These are phyloP conservation scores for Ennomos fuscantarius DNA, from an alignment of 2,888 invertebrate genomes.

Conservation along the genomic window DNA sequence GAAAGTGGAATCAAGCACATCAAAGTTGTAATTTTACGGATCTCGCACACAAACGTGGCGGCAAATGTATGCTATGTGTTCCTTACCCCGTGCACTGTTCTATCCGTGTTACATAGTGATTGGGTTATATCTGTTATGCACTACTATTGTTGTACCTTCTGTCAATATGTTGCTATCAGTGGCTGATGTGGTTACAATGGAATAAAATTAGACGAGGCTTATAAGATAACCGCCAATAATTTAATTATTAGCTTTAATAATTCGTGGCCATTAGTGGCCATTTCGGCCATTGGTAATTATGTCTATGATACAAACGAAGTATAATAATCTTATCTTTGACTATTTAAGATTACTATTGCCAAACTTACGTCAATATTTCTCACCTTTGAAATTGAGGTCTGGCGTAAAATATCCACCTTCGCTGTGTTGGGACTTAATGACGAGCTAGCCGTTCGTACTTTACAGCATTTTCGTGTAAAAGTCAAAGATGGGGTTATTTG, in stretches of 20 bases:
- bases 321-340: slow-evolving; percentile 10
- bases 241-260: no score
- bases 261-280: neutral
- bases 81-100: slow-evolving; percentile 21
- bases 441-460: no score
- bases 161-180: slow-evolving; percentile 10
- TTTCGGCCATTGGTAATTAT: slow-evolving; percentile 7
- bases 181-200: slow-evolving; percentile 15
- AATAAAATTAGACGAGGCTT: no score
- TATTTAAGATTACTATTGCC: neutral
- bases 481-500: slow-evolving; percentile 12
- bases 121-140: slow-evolving; percentile 18
- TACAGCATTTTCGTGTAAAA: no score
- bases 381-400: no score
- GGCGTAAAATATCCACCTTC: no score
- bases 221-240: no score
- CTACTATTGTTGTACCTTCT: slow-evolving; percentile 21
- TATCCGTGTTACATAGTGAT: slow-evolving; percentile 11
- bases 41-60: slow-evolving; percentile 34
- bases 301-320: slow-evolving; percentile 6
- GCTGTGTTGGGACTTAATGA: no score
- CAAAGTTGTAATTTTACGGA: slow-evolving; percentile 36
- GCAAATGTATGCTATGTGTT: slow-evolving; percentile 36
- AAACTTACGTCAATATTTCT: no score
- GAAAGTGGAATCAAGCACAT: slow-evolving; percentile 35